These are phyloP conservation scores for Ormyrus labotus DNA, from an alignment of 2,888 invertebrate genomes.

Conservation along the genomic window DNA sequence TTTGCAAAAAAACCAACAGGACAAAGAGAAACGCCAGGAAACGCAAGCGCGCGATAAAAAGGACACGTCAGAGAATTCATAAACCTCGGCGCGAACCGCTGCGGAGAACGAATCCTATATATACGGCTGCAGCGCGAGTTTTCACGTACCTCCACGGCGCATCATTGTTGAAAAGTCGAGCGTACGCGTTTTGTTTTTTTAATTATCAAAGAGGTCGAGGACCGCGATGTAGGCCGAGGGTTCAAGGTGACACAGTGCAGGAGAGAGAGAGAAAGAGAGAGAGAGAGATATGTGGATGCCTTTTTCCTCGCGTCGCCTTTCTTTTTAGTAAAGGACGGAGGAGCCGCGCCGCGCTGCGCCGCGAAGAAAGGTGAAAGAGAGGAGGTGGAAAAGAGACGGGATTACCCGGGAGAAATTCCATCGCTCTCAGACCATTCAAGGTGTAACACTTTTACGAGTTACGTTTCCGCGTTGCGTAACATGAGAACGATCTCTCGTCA, in stretches of 20 bases:
- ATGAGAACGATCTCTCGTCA: slow-evolving; percentile 59
- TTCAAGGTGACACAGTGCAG: slow-evolving; percentile 54
- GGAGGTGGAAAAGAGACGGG: slow-evolving; percentile 37
- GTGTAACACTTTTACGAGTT: slow-evolving; percentile 66
- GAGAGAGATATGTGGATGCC: slow-evolving; percentile 7
- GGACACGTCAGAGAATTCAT: too few relatives aligned
- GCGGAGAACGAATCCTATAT: too few relatives aligned
- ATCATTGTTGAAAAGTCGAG: slow-evolving; percentile 27
- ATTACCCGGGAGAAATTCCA: slow-evolving; percentile 52
- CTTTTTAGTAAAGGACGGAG: slow-evolving; percentile 36
- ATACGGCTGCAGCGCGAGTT: too few relatives aligned
- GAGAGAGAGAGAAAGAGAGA: slow-evolving; percentile 25
- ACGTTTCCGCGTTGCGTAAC: slow-evolving; percentile 68
- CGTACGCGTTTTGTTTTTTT: slow-evolving; percentile 54
- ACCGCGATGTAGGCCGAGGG: slow-evolving; percentile 52
- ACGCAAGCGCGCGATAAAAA: too few relatives aligned
- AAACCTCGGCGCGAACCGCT: too few relatives aligned
- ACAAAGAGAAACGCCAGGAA: too few relatives aligned
- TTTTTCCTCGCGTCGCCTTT: slow-evolving; percentile 39
- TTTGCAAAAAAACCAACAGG: too few relatives aligned
- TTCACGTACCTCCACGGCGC: too few relatives aligned
- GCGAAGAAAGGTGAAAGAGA: slow-evolving; percentile 47
- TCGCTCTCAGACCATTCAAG: slow-evolving; percentile 39
- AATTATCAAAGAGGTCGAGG: slow-evolving; percentile 45
- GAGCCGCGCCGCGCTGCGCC: not conserved